Evolutionary conservation across 2,888 invertebrate genomes (phyloP).

Genomic region (Sympetrum striolatum): DNA sequence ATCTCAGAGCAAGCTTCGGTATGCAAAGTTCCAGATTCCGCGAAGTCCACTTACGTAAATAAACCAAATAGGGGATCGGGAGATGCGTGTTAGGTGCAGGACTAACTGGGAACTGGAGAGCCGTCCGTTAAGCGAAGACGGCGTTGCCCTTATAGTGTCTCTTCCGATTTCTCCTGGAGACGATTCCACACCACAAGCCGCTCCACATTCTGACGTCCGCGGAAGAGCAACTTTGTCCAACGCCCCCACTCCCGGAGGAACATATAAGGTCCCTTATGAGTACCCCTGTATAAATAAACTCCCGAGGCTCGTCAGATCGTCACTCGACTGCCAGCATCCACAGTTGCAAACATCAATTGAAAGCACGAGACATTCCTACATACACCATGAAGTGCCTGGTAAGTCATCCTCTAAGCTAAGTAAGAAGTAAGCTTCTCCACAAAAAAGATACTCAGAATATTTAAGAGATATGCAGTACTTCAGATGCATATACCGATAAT

Average conservation of each 20-base stretch:
- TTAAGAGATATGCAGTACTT: too few relatives aligned
- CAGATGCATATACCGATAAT: too few relatives aligned
- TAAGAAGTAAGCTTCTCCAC: background rate
- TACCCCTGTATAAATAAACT: background rate
- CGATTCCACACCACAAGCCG: background rate
- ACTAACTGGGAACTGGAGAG: background rate
- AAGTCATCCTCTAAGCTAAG: background rate
- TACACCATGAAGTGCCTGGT: background rate
- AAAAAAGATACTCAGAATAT: too few relatives aligned
- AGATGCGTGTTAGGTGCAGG: background rate
- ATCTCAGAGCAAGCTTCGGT: too few relatives aligned
- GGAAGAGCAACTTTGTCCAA: background rate
- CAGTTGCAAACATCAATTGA: background rate
- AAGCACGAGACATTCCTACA: background rate
- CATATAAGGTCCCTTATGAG: background rate
- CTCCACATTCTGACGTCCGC: slow-evolving; percentile 10
- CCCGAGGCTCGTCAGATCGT: background rate
- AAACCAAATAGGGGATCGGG: background rate
- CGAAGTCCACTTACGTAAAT: slow-evolving; percentile 6
- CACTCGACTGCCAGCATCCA: background rate
- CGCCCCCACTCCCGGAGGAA: background rate
- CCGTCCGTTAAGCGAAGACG: background rate
- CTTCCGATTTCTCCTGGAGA: slow-evolving; percentile 1
- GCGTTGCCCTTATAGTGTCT: background rate
- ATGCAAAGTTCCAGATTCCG: background rate